Evolutionary conservation across 1,140 invertebrate species (phyloP).

Genomic region (Idris sp.): DNA sequence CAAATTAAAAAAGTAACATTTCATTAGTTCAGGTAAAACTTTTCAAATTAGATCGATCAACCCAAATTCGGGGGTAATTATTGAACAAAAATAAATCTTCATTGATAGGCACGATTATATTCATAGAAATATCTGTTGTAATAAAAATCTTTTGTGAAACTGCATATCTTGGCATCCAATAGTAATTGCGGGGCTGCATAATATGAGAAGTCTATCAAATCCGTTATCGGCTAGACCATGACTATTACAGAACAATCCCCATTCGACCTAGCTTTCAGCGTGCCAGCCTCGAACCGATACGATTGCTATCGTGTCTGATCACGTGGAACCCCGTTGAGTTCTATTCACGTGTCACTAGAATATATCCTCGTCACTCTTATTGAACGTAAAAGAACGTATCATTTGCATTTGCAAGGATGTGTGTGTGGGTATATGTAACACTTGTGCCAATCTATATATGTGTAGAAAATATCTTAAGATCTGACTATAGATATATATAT

Average conservation of each 20-base stretch:
- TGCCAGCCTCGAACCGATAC: slow-evolving; percentile 59
- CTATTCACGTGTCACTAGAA: slow-evolving; percentile 64
- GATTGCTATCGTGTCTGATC: slow-evolving; percentile 62
- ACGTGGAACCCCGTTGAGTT: slow-evolving; percentile 67
- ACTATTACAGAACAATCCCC: slow-evolving; percentile 59
- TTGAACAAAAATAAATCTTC: slow-evolving; percentile 21
- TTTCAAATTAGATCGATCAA: too few species aligned
- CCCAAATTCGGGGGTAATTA: slow-evolving; percentile 7
- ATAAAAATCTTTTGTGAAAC: slow-evolving; percentile 49
- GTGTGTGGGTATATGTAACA: too few species aligned
- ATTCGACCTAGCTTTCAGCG: slow-evolving; percentile 58
- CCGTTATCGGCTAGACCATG: slow-evolving; percentile 54
- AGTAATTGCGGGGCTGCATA: slow-evolving; percentile 53
- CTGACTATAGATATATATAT: slow-evolving; percentile 28
- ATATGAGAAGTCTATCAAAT: slow-evolving; percentile 56
- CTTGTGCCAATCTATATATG: too few species aligned
- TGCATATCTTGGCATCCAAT: slow-evolving; percentile 45
- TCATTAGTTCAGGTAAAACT: too few species aligned
- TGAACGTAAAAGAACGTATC: slow-evolving; percentile 50
- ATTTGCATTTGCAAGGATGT: slow-evolving; percentile 52
- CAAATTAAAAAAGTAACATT: too few species aligned
- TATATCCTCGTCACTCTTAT: slow-evolving; percentile 62
- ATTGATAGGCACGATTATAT: slow-evolving; percentile 29
- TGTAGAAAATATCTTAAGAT: too few species aligned
- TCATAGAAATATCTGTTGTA: too few species aligned